Evolutionary conservation across 2,888 invertebrate species (phyloP).

Genomic region (Clanis bilineata): DNA sequence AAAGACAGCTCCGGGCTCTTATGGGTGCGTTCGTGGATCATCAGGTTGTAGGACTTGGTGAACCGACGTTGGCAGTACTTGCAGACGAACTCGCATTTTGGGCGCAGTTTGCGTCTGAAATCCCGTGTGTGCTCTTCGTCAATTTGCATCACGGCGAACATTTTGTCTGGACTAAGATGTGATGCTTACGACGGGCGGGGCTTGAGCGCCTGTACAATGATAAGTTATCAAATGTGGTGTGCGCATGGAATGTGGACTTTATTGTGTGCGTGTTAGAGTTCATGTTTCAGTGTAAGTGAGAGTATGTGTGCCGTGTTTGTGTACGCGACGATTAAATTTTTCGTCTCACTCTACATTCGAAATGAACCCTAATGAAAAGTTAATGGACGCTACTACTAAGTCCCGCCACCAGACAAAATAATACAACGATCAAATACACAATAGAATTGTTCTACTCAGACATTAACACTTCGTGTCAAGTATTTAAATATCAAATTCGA

Average conservation of each 20-base stretch:
- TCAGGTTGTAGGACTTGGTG: slow-evolving; percentile 98
- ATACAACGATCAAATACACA: neutral
- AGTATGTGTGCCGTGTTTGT: slow-evolving; percentile 17
- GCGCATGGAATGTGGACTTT: slow-evolving; percentile 48
- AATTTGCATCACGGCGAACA: slow-evolving; percentile 95
- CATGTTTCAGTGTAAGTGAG: slow-evolving; percentile 38
- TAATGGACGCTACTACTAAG: neutral
- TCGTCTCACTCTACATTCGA: slow-evolving; percentile 14
- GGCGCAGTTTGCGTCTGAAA: slow-evolving; percentile 93
- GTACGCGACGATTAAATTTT: slow-evolving; percentile 16
- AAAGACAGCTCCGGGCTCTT: slow-evolving; percentile 98
- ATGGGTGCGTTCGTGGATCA: slow-evolving; percentile 99
- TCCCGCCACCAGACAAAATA: slow-evolving; percentile 15
- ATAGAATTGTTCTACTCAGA: neutral
- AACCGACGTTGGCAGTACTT: slow-evolving; percentile 98
- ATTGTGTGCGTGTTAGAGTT: slow-evolving; percentile 36
- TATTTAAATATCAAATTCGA: neutral
- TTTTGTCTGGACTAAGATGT: slow-evolving; percentile 83
- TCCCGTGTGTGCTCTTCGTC: slow-evolving; percentile 93
- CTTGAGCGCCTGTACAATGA: slow-evolving; percentile 73
- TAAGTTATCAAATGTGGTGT: slow-evolving; percentile 68
- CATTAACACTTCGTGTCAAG: neutral
- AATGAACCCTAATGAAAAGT: slow-evolving; percentile 8
- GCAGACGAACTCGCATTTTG: slow-evolving; percentile 99
- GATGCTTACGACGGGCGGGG: slow-evolving; percentile 77